phyloP scores from a whole-genome alignment of 2,797 vertebrate species.

The Rhinella marina region DNA sequence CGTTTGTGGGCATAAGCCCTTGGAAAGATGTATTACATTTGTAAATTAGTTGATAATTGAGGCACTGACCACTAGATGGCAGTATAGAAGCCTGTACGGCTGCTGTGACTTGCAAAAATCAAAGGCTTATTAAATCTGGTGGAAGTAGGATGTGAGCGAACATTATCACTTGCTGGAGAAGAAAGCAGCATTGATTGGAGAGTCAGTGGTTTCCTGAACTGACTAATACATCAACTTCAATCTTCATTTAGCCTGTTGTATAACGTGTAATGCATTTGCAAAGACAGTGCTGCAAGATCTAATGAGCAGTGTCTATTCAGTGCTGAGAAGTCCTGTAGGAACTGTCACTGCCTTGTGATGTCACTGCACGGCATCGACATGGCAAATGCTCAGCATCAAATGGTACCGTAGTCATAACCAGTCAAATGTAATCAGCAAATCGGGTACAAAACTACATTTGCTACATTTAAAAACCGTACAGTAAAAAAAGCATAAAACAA shows the following conservation, averaged over 20 bases:
- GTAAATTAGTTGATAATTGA: too few species aligned
- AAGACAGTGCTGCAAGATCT: constrained; percentile 19
- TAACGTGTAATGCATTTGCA: constrained; percentile 43
- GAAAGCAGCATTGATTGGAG: constrained; percentile 47
- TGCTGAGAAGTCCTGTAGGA: not conserved
- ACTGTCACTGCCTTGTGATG: not conserved
- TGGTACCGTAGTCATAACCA: not conserved
- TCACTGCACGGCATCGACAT: not conserved
- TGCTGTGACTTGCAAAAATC: constrained; percentile 52
- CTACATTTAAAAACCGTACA: not conserved
- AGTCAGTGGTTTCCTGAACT: constrained; percentile 46
- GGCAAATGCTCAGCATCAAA: not conserved
- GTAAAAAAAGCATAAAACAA: not conserved
- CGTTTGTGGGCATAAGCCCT: too few species aligned
- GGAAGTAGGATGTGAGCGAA: constrained; percentile 33
- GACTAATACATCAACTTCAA: constrained; percentile 39
- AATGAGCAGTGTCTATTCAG: not conserved
- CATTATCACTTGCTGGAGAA: constrained; percentile 46
- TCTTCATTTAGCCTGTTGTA: constrained; percentile 50
- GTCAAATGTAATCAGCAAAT: not conserved
- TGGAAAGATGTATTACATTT: not conserved
- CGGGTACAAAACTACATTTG: not conserved
- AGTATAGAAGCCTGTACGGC: constrained; percentile 3
- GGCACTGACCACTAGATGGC: constrained; percentile 41
- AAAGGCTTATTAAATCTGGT: constrained; percentile 43